Base-by-base conservation (phyloP, 2,113 vertebrate species). In the Entomyzon cyanotis region DNA sequence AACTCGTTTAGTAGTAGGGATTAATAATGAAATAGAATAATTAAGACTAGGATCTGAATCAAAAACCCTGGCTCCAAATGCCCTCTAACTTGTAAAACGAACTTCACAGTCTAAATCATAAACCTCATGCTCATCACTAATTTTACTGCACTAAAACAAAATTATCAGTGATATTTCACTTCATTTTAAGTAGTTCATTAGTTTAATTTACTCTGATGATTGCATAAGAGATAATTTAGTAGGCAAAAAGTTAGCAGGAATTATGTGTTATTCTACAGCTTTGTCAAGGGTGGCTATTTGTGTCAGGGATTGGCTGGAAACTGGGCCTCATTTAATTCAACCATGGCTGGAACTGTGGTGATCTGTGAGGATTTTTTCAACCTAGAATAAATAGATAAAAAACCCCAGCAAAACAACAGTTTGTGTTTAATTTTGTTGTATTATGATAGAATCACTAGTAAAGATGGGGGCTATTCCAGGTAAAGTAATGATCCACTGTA, bases 11-110 rank as follows among this genome's bases (percentile, higher is more conserved):
- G 25, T 62, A 84, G n/a, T 28, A 59, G n/a, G 8, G 12, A 53
- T 73, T 92, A 87, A 78, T 87, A 87, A 94, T 59, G 5, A 87
- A 80, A 77, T 74, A 1, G 1, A 69, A 89, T 94, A 89, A 91
- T 84, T 91, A 93, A 74, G n/a, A 50, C 31, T n/a, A 69, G 42
- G 18, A 46, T 84, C 55, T 87, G 83, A 84, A 77, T 69, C 49
- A 89, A 86, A 94, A 95, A n/a, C 28, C 13, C 7, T 76, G 49
- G 16, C 15, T 89, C 18, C 39, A 87, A 91, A 77, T 55, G 19
- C 12, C 5, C 24, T 31, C 23, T 74, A 49, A 39, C 8, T 80
- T 89, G 31, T 64, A 58, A 91, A 91, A 81, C 31, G 42, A 89
- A n/a, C 14, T 41, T 81, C 39, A 60, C 30, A 46, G 16, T 58